phyloP scores from a whole-genome alignment of 2,113 vertebrate species.

The Neogobius melanostomus region DNA sequence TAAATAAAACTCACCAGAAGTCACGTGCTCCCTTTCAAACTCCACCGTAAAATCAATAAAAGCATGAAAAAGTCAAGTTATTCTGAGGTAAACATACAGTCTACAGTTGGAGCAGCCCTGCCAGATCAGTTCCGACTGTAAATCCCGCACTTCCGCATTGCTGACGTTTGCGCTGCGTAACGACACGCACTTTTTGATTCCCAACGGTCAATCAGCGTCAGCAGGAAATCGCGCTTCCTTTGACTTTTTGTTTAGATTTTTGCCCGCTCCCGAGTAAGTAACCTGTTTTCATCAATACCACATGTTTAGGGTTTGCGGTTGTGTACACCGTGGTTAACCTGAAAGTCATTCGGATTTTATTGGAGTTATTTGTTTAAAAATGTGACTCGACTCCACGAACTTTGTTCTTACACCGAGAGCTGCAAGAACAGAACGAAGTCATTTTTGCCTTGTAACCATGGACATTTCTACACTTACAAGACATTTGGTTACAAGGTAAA shows the following conservation, averaged over 20 bases:
- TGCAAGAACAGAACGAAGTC: too few relatives aligned
- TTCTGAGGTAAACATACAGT: background rate
- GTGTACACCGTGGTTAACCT: background rate
- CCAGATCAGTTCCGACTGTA: background rate
- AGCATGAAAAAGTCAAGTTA: background rate
- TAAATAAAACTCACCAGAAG: background rate
- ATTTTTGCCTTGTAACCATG: too few relatives aligned
- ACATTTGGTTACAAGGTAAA: too few relatives aligned
- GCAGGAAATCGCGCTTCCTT: slow-evolving; percentile 73
- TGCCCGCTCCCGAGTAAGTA: background rate
- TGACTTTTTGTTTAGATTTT: slow-evolving; percentile 58
- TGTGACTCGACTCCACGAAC: background rate
- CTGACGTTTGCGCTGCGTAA: background rate
- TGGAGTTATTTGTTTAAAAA: background rate
- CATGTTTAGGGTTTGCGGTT: too few relatives aligned
- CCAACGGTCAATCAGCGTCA: slow-evolving; percentile 47
- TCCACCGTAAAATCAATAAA: background rate
- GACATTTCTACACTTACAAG: too few relatives aligned
- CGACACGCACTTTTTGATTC: slow-evolving; percentile 22
- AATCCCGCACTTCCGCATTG: slow-evolving; percentile 30
- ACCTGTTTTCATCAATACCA: background rate
- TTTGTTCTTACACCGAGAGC: too few relatives aligned
- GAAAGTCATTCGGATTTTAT: background rate
- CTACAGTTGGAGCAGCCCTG: fast-evolving
- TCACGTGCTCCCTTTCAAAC: background rate